Conservation (phyloP, 2,888 invertebrate genomes). For the Eucera pruinosa region DNA sequence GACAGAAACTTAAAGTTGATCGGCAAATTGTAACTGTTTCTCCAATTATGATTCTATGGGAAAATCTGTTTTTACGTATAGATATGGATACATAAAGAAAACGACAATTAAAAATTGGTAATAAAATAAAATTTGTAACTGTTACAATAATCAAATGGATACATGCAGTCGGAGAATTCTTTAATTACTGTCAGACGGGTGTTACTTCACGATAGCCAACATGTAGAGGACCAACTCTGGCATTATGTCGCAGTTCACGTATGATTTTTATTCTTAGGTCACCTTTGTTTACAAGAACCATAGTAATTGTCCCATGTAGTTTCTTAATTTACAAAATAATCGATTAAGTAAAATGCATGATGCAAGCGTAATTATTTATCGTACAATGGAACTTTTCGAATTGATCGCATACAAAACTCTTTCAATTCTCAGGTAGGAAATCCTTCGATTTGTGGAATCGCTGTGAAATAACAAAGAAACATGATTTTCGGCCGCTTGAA, state of each 20-base stretch:
- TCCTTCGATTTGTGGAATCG: not conserved
- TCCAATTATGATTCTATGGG: not conserved
- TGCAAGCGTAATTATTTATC: not conserved
- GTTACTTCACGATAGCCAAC: conserved; percentile 3
- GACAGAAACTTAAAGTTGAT: not conserved
- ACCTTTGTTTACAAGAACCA: conserved; percentile 40
- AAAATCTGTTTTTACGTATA: not conserved
- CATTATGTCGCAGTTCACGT: conserved; percentile 1
- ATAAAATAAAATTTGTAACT: conserved; percentile 12
- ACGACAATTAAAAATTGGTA: not conserved
- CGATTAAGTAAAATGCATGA: conserved; percentile 12
- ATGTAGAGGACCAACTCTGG: conserved; percentile 1
- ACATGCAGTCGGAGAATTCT: not conserved
- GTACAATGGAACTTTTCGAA: conserved; percentile 9
- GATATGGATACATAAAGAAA: not conserved
- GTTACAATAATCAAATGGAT: not conserved
- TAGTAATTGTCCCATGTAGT: not conserved
- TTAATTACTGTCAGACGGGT: not conserved
- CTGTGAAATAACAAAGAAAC: conserved; percentile 19
- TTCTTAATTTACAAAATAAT: not conserved
- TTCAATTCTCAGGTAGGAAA: conserved; percentile 12
- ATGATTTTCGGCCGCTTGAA: conserved; percentile 13
- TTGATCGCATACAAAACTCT: conserved; percentile 8
- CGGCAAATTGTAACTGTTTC: not conserved
- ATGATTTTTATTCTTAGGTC: conserved; percentile 28